Percentiles rank a stretch among this genome's conserved stretches.
Conservation (phyloP, 2,113 vertebrate genomes). For the Pachypanchax playfairii region DNA sequence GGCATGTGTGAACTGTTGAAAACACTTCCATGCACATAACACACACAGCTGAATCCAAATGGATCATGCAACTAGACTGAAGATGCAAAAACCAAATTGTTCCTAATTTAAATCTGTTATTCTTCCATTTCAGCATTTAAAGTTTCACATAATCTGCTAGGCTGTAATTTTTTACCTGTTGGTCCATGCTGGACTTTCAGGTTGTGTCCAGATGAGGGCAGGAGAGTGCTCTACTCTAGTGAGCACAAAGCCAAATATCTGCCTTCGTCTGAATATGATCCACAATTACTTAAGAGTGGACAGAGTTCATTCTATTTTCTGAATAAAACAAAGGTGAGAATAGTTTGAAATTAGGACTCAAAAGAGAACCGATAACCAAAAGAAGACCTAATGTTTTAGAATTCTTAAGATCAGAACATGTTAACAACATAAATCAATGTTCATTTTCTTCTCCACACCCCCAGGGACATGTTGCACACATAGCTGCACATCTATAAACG, state of each 20-base stretch:
- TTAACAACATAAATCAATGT: no score
- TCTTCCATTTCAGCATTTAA: not conserved
- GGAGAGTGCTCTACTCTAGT: conserved; percentile 64
- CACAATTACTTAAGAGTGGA: conserved; percentile 49
- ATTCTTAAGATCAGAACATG: no score
- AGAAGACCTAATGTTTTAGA: no score
- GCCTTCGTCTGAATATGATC: conserved; percentile 51
- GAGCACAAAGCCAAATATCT: conserved; percentile 49
- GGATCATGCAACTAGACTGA: not conserved
- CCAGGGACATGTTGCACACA: not conserved
- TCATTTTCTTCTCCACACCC: no score
- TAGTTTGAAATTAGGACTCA: conserved; percentile 9
- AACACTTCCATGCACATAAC: not conserved
- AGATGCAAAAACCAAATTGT: not conserved
- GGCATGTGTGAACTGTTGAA: conserved; percentile 30
- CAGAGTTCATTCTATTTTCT: conserved; percentile 39
- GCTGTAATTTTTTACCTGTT: not conserved
- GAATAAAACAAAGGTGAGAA: not conserved
- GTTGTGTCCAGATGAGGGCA: conserved; percentile 71
- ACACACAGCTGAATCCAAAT: not conserved
- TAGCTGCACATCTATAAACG: conserved; percentile 27
- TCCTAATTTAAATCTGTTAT: not conserved
- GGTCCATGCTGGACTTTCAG: conserved; percentile 36
- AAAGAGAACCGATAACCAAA: not conserved
- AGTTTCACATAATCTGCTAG: not conserved